Conservation (phyloP, 2,888 invertebrate genomes). For the Nycteola revayana region DNA sequence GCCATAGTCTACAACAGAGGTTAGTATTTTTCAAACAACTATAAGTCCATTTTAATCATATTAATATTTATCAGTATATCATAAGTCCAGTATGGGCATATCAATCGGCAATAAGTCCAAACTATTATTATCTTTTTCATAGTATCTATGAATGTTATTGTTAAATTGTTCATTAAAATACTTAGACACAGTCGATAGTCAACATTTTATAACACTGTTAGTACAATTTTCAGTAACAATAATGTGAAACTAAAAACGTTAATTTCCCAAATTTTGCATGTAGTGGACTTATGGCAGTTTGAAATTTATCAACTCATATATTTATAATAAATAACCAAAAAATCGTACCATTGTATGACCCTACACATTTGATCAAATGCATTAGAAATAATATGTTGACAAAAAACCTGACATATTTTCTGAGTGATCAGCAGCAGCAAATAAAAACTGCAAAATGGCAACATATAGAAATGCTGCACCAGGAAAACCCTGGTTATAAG, state of each 20-base stretch:
- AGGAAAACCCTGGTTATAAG: no score
- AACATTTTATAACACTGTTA: constrained; percentile 1
- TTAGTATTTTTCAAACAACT: constrained; percentile 1
- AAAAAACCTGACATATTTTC: no score
- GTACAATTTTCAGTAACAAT: not conserved
- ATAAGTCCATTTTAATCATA: not conserved
- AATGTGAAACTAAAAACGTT: constrained; percentile 1
- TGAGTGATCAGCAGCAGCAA: no score
- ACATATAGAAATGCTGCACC: no score
- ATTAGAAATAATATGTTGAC: no score
- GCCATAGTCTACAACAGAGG: constrained; percentile 1
- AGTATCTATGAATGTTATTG: constrained; percentile 1
- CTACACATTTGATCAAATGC: no score
- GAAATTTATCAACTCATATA: constrained; percentile 1
- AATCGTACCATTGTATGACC: no score
- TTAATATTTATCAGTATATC: not conserved
- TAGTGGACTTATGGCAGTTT: constrained; percentile 2
- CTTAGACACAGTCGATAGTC: constrained; percentile 1
- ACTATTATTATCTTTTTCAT: constrained; percentile 1
- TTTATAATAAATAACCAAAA: not conserved
- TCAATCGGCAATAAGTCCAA: constrained; percentile 1
- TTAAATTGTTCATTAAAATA: constrained; percentile 1
- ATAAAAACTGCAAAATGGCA: no score
- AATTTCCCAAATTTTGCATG: constrained; percentile 1
- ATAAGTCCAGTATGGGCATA: constrained; percentile 2